These are phyloP conservation scores for Crocidura indochinensis DNA, from an alignment of 2,797 vertebrate species.

Conservation along the genomic window DNA sequence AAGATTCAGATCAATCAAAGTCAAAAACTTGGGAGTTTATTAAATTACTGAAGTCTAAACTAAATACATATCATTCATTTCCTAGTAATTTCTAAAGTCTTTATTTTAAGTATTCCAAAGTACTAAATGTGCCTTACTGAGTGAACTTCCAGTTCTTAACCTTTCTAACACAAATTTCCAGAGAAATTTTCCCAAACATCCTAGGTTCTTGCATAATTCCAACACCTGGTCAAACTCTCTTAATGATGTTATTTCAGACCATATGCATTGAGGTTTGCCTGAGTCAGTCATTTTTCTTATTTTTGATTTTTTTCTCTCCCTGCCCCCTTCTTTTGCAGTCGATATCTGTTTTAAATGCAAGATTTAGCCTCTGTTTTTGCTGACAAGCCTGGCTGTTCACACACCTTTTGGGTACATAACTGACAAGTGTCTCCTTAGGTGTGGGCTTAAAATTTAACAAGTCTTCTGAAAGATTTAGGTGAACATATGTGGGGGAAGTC, in stretches of 20 bases:
- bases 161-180: conserved; percentile 54
- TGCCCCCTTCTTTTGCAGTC: conserved; percentile 85
- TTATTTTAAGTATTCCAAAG: conserved; percentile 4
- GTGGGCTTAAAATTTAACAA: conserved; percentile 84
- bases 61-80: not conserved
- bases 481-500: conserved; percentile 78
- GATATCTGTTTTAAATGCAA: conserved; percentile 91
- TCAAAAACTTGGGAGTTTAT: not conserved
- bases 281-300: conserved; percentile 88
- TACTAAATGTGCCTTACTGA: not conserved
- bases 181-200: conserved; percentile 65
- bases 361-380: conserved; percentile 89
- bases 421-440: conserved; percentile 88
- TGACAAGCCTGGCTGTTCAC: conserved; percentile 87
- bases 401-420: conserved; percentile 85
- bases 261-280: conserved; percentile 82
- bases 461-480: conserved; percentile 82
- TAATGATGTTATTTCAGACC: conserved; percentile 88
- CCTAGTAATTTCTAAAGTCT: not conserved
- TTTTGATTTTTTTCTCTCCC: conserved; percentile 85
- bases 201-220: conserved; percentile 81
- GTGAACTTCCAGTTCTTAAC: conserved; percentile 50
- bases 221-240: conserved; percentile 82
- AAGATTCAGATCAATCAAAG: not conserved
- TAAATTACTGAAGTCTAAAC: not conserved